Evolutionary conservation across 2,888 invertebrate species (phyloP), one percentile per base, ranked within the genome.

Genomic region (Drosophila mulleri): DNA sequence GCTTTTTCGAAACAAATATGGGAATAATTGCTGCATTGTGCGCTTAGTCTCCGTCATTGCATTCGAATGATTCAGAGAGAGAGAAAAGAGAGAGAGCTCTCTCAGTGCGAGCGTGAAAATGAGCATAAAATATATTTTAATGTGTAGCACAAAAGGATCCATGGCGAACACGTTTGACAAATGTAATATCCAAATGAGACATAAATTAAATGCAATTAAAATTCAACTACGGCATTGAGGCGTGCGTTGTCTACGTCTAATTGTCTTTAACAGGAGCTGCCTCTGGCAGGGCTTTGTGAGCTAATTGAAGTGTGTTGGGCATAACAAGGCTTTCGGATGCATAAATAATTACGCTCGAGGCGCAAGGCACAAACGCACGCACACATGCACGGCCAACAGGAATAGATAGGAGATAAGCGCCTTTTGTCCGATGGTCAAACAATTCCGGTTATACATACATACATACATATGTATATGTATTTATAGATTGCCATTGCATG

Each of bases 281-380:
- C 26, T 6, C 42, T 63, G 80, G 45, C 76, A 66, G 44, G 56
- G 71, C 58, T 70, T 61, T 76, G 67, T 66, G 72, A 61, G 64
- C 35, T 53, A 76, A 65, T 69, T 65, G 67, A 59, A 56, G 42
- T 53, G 54, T 72, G 57, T 56, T 61, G 42, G 39, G 26, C 47
- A n/a, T 26, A 42, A 35, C 53, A 54, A 48, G 47, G 39, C 42
- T 39, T 59, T 68, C 63, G 73, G 80, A 63, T 82, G 86, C 85
- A 83, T 85, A 88, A 80, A 73, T 80, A 76, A 83, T 82, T 57
- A 64, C 42, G 63, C 47, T 52, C 68, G 48, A 58, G 71, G 58
- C 67, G 61, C 35, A 67, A 72, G 72, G 54, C 66, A 20, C 50
- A 23, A 29, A 48, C 18, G 29, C 14, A 63, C 37, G 39, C 12